These are phyloP conservation scores for Centrocercus urophasianus DNA, from an alignment of 2,113 vertebrate species.

Conservation along the genomic window DNA sequence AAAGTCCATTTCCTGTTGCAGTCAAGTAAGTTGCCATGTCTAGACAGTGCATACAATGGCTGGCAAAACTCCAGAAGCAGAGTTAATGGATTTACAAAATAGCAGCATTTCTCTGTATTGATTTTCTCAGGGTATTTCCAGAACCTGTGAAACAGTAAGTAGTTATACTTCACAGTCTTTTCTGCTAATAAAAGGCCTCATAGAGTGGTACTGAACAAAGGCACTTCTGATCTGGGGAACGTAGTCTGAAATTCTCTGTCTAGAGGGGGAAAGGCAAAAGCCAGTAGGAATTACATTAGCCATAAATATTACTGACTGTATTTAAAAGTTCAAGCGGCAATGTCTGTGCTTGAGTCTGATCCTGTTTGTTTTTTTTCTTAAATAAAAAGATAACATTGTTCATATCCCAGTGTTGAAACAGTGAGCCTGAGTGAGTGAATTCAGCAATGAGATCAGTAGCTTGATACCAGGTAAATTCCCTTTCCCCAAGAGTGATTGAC, in stretches of 20 bases:
- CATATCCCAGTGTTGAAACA: neutral
- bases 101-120: slow-evolving; percentile 21
- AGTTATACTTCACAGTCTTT: neutral
- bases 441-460: neutral
- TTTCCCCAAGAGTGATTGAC: neutral
- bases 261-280: neutral
- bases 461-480: neutral
- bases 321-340: neutral
- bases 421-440: neutral
- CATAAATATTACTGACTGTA: neutral
- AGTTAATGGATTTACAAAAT: slow-evolving; percentile 37
- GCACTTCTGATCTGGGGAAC: neutral
- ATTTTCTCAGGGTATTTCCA: slow-evolving; percentile 17
- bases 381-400: neutral
- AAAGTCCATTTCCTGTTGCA: neutral
- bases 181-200: neutral
- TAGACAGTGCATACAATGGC: neutral
- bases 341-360: neutral
- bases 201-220: neutral
- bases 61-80: neutral
- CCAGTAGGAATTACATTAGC: neutral
- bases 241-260: neutral
- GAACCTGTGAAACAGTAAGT: neutral
- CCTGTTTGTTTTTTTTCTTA: neutral
- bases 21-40: neutral